Evolutionary conservation across 1,140 invertebrate species (phyloP).

Genomic region (Bombus superbus): DNA sequence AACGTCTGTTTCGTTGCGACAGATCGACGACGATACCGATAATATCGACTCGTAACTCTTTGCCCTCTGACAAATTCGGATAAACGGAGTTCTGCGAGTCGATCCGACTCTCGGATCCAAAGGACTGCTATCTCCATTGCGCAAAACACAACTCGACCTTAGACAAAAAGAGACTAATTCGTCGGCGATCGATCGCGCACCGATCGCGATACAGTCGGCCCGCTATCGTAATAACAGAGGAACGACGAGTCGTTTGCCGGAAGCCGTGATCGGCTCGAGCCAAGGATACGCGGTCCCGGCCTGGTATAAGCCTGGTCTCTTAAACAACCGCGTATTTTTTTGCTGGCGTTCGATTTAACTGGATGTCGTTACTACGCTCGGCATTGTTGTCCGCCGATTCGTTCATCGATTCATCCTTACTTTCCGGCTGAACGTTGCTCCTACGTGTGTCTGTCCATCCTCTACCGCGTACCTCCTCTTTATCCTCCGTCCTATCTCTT

Average conservation of each 20-base stretch:
- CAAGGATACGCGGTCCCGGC: conserved; percentile 22
- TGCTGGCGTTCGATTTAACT: conserved; percentile 75
- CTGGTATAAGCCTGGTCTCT: conserved; percentile 48
- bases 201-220: not conserved
- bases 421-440: conserved; percentile 40
- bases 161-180: not conserved
- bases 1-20: no score
- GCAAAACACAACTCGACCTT: no score
- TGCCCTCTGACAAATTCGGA: no score
- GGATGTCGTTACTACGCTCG: conserved; percentile 78
- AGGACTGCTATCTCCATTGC: no score
- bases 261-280: conserved; percentile 22
- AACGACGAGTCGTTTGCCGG: conserved; percentile 36
- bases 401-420: conserved; percentile 71
- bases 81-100: no score
- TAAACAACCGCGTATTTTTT: conserved; percentile 72
- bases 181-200: not conserved
- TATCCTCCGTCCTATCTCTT: conserved; percentile 43
- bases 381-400: conserved; percentile 76
- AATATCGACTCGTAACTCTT: no score
- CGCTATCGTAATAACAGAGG: conserved; percentile 21
- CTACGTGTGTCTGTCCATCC: conserved; percentile 39
- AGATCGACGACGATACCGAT: no score
- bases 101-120: no score
- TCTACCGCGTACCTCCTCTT: conserved; percentile 28